phyloP scores from a whole-genome alignment of 2,113 vertebrate genomes.

The Spermophilus dauricus region DNA sequence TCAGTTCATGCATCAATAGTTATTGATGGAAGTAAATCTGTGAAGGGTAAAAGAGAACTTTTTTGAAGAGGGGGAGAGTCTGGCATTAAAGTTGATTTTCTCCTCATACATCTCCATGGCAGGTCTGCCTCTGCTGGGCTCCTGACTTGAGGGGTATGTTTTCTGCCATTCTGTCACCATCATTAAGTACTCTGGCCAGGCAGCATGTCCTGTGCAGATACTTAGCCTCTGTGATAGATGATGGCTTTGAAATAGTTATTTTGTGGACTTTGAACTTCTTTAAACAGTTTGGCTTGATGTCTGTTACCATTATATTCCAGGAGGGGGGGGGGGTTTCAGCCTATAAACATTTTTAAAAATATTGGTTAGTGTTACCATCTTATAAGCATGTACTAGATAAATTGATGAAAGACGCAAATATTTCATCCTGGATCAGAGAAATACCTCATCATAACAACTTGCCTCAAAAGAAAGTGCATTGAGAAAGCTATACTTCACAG shows the following conservation, averaged over 20 bases:
- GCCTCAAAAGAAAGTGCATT: not conserved
- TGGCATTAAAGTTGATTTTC: not conserved
- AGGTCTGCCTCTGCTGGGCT: not conserved
- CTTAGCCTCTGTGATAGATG: fast-evolving
- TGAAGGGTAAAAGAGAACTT: not conserved
- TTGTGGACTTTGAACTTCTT: not conserved
- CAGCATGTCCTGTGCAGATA: fast-evolving
- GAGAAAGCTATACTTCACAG: not conserved
- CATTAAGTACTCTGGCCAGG: not conserved
- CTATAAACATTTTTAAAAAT: not conserved
- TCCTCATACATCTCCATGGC: fast-evolving
- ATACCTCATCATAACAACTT: not conserved
- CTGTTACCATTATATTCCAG: not conserved
- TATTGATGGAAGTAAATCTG: not conserved
- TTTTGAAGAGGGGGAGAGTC: not conserved
- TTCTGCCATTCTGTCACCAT: not conserved
- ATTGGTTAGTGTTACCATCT: not conserved
- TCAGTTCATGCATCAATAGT: not conserved
- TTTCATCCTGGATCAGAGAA: not conserved
- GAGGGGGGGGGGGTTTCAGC: not conserved
- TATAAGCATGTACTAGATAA: not conserved
- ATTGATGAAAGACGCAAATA: not conserved
- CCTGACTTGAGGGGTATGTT: not conserved
- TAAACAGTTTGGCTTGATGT: not conserved
- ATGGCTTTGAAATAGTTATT: not conserved